A percentile compares a stretch with the other conserved stretches of the same genome.
These are phyloP conservation scores for Aphodius granarius DNA, from an alignment of 2,888 invertebrate genomes.

Conservation along the genomic window DNA sequence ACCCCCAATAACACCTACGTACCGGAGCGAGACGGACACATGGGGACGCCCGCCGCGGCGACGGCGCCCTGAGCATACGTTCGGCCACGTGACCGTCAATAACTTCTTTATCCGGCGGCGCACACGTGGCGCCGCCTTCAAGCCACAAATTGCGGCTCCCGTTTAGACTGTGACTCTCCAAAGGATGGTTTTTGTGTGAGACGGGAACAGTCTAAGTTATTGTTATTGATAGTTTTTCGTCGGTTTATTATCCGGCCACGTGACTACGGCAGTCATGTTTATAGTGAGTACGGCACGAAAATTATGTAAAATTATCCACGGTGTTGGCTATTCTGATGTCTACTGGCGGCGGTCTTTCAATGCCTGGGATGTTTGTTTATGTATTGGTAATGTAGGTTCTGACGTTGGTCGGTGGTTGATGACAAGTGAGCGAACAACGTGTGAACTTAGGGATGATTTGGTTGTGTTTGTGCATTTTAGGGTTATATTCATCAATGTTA, in stretches of 20 bases:
- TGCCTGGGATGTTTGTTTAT: not conserved
- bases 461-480: not conserved
- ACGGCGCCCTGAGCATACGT: conserved; percentile 33
- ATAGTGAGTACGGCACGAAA: conserved; percentile 44
- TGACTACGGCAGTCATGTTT: conserved; percentile 51
- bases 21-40: conserved; percentile 50
- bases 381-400: not conserved
- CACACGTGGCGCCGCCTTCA: conserved; percentile 55
- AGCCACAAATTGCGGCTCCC: conserved; percentile 52
- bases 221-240: conserved; percentile 56
- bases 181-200: not conserved
- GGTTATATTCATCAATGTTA: too few species aligned
- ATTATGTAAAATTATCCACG: conserved; percentile 54
- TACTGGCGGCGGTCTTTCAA: not conserved
- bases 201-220: conserved; percentile 43
- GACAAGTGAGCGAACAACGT: conserved; percentile 1
- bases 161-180: conserved; percentile 43
- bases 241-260: conserved; percentile 56
- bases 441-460: not conserved
- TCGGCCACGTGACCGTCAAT: conserved; percentile 50
- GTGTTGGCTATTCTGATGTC: conserved; percentile 25
- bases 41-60: conserved; percentile 34
- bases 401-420: not conserved
- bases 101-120: conserved; percentile 52
- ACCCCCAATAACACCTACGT: conserved; percentile 43